Conservation (phyloP, 1,140 invertebrate species). For the Dinoponera quadriceps region DNA sequence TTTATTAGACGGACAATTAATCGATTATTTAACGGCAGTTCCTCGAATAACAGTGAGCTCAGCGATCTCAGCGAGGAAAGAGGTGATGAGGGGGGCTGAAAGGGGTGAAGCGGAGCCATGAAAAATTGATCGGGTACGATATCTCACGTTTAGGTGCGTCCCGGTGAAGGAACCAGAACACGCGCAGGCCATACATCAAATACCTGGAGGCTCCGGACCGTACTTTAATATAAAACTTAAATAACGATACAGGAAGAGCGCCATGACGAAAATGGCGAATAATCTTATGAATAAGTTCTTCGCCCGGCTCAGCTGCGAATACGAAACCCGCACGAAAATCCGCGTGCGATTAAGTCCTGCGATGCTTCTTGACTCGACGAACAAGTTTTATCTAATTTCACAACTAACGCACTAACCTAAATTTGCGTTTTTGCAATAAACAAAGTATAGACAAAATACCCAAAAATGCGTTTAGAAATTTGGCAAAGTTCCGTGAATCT, state of each 20-base stretch:
- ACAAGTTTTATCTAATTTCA: too few species aligned
- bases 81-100: conserved; percentile 5
- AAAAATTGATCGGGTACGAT: conserved; percentile 86
- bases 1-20: conserved; percentile 12
- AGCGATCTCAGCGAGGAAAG: neutral
- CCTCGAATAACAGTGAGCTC: neutral
- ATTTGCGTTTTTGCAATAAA: neutral
- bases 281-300: conserved; percentile 81
- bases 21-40: conserved; percentile 16
- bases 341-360: conserved; percentile 32
- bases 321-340: conserved; percentile 35
- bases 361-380: conserved; percentile 24
- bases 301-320: conserved; percentile 55
- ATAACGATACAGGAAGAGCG: conserved; percentile 83
- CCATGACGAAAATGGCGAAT: conserved; percentile 84
- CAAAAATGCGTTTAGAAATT: neutral
- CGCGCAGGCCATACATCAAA: conserved; percentile 85
- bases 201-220: conserved; percentile 72
- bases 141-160: conserved; percentile 84
- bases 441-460: too few species aligned
- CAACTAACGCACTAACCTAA: neutral
- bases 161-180: conserved; percentile 81
- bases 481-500: neutral
- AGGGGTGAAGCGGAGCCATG: conserved; percentile 76
- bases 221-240: conserved; percentile 86